phyloP scores from a whole-genome alignment of 2,113 vertebrate species.

The Anhinga anhinga region DNA sequence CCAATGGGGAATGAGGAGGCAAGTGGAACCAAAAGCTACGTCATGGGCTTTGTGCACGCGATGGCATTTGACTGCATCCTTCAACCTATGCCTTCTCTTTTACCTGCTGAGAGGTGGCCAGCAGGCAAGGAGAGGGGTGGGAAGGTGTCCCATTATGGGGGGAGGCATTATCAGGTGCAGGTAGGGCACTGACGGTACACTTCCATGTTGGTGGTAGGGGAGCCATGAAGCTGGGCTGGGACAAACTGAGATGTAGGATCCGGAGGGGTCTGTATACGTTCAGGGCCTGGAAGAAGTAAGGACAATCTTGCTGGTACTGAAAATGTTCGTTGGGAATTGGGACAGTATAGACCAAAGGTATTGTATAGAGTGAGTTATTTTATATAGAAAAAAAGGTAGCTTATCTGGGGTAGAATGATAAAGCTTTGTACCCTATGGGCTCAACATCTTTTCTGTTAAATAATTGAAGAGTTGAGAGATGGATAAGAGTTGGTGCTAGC shows the following conservation, averaged over 20 bases:
- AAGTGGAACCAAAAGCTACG: not conserved
- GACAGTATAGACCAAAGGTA: not conserved
- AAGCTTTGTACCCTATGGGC: not conserved
- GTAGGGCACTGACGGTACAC: not conserved
- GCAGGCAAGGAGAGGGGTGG: not conserved
- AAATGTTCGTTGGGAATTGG: not conserved
- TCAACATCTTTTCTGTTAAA: not conserved
- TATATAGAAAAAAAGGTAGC: not conserved
- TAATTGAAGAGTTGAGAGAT: not conserved
- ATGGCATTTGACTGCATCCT: not conserved
- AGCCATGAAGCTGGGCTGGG: not conserved
- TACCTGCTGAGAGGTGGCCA: not conserved
- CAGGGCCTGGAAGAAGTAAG: not conserved
- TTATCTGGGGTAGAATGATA: not conserved
- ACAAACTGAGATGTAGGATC: accelerated
- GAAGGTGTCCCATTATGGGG: no score
- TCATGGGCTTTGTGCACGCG: not conserved
- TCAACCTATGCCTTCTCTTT: not conserved
- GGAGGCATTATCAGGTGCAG: not conserved
- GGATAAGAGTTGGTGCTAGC: not conserved
- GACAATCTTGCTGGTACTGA: not conserved
- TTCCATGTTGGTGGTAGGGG: not conserved
- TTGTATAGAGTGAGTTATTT: not conserved
- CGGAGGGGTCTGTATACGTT: not conserved
- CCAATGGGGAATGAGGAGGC: not conserved